phyloP scores from a whole-genome alignment of 2,797 vertebrate species.

The Lithobates pipiens region DNA sequence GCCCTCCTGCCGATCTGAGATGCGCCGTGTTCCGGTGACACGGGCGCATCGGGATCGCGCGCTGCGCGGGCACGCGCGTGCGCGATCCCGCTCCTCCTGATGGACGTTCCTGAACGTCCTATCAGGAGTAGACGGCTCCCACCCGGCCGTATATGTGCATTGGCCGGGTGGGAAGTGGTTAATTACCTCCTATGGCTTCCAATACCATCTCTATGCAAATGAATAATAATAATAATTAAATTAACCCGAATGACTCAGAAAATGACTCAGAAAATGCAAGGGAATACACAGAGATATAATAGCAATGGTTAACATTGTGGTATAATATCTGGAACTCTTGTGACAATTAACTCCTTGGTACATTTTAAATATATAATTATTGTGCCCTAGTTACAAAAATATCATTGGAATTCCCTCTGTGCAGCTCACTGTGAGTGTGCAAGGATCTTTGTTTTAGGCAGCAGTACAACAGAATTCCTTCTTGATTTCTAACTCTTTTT shows the following conservation, averaged over 20 bases:
- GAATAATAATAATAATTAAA: background rate
- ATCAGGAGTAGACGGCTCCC: too few relatives aligned
- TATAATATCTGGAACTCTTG: background rate
- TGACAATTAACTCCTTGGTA: background rate
- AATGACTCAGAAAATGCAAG: background rate
- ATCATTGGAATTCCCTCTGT: background rate
- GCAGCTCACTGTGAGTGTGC: background rate
- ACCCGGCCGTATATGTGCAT: too few relatives aligned
- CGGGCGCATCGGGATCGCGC: too few relatives aligned
- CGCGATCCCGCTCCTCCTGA: too few relatives aligned
- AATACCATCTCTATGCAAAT: too few relatives aligned
- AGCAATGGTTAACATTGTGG: background rate
- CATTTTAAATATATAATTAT: background rate
- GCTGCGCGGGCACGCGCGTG: too few relatives aligned
- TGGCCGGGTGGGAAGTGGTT: too few relatives aligned
- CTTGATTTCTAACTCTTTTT: background rate
- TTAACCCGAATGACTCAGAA: background rate
- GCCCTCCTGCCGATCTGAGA: too few relatives aligned
- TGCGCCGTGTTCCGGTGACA: too few relatives aligned
- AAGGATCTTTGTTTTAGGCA: background rate
- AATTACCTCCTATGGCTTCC: too few relatives aligned
- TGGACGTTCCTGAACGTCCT: too few relatives aligned
- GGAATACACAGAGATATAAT: background rate
- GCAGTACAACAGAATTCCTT: constrained; percentile 13
- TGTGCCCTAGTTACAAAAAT: background rate